These are phyloP conservation scores for Drosophila subpulchrella DNA, from an alignment of 1,140 invertebrate species.

Conservation along the genomic window DNA sequence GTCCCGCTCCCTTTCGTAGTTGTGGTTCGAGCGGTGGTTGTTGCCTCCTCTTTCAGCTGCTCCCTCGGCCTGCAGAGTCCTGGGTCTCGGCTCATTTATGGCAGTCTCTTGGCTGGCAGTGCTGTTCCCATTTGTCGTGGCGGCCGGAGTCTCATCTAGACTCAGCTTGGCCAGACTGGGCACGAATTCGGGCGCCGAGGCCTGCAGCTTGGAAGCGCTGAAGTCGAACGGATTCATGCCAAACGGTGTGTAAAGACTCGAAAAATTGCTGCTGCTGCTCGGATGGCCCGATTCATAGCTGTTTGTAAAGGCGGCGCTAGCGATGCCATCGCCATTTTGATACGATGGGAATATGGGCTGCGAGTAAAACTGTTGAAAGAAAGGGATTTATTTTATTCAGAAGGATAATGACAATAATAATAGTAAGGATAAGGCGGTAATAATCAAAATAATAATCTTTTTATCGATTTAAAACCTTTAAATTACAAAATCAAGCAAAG, in stretches of 20 bases:
- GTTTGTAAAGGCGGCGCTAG: conserved; percentile 18
- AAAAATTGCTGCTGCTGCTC: conserved; percentile 27
- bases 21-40: conserved; percentile 9
- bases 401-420: too few species aligned
- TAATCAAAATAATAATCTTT: too few species aligned
- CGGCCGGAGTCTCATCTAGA: conserved; percentile 21
- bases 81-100: conserved; percentile 31
- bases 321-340: conserved; percentile 55
- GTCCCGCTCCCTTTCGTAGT: conserved; percentile 33
- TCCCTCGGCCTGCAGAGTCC: neutral
- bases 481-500: too few species aligned
- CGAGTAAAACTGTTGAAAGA: conserved; percentile 31
- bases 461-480: too few species aligned
- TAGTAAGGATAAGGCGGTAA: too few species aligned
- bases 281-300: conserved; percentile 21
- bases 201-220: conserved; percentile 74
- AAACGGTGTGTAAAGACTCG: conserved; percentile 63
- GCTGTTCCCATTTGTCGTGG: conserved; percentile 33
- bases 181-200: conserved; percentile 80
- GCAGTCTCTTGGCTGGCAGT: conserved; percentile 50
- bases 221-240: conserved; percentile 76
- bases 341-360: conserved; percentile 32
- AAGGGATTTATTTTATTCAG: too few species aligned
- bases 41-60: neutral
- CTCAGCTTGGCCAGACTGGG: conserved; percentile 71